These are phyloP conservation scores for Vespertilio murinus DNA, from an alignment of 2,797 vertebrate genomes.

Conservation along the genomic window DNA sequence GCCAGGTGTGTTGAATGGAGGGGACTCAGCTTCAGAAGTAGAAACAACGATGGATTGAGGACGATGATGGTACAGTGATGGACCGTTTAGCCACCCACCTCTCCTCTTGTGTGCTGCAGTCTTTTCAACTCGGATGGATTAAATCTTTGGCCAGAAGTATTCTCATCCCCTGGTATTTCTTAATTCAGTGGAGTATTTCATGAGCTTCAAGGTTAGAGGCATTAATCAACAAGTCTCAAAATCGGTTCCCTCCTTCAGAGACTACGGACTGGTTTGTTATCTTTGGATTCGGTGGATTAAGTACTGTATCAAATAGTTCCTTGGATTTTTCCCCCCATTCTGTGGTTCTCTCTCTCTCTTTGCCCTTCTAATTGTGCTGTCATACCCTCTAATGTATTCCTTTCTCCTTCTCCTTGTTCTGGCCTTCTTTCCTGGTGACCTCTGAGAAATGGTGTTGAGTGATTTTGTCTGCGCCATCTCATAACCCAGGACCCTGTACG, in stretches of 20 bases:
- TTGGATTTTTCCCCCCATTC: background rate
- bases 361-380: background rate
- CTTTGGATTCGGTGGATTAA: background rate
- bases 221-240: slow-evolving; percentile 11
- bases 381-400: background rate
- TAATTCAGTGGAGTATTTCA: slow-evolving; percentile 38
- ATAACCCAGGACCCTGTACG: background rate
- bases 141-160: slow-evolving; percentile 6
- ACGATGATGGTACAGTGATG: rapidly evolving
- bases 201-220: background rate
- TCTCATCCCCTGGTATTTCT: background rate
- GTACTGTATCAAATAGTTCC: background rate
- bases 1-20: background rate
- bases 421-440: background rate
- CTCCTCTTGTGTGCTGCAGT: background rate
- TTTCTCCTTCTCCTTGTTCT: background rate
- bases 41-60: background rate
- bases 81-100: background rate
- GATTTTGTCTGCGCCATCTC: slow-evolving; percentile 1
- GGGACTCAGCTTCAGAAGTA: background rate
- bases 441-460: slow-evolving; percentile 15
- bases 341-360: background rate
- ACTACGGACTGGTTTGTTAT: background rate
- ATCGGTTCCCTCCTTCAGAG: background rate
- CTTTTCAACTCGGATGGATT: background rate